Evolutionary conservation across 2,888 invertebrate genomes (phyloP).

Genomic region (Hydropsyche betteni): DNA sequence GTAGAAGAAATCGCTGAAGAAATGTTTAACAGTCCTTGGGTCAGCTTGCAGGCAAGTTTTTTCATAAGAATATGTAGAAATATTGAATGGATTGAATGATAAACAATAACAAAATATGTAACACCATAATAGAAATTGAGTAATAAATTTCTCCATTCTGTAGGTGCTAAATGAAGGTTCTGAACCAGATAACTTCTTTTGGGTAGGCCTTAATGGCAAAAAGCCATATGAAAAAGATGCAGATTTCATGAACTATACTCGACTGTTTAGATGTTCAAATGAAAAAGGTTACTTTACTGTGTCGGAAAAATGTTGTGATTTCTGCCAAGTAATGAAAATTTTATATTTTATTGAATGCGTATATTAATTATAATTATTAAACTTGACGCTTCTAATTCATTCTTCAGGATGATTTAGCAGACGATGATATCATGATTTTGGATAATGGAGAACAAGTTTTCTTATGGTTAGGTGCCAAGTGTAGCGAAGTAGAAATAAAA

Average conservation of each 20-base stretch:
- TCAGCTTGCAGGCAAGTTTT: constrained; percentile 73
- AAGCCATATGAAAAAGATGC: constrained; percentile 90
- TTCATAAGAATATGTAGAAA: not conserved
- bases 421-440: constrained; percentile 99
- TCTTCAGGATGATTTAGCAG: constrained; percentile 93
- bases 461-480: constrained; percentile 95
- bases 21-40: constrained; percentile 87
- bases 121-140: not conserved
- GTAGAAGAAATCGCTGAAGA: constrained; percentile 92
- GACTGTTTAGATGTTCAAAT: constrained; percentile 98
- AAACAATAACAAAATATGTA: no score
- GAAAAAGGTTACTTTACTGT: constrained; percentile 99
- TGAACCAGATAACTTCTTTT: constrained; percentile 98
- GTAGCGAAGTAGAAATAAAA: constrained; percentile 99
- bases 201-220: constrained; percentile 93
- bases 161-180: constrained; percentile 91
- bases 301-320: constrained; percentile 98
- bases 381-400: constrained; percentile 49
- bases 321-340: constrained; percentile 79
- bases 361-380: not conserved
- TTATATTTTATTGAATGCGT: not conserved
- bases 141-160: constrained; percentile 13
- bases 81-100: not conserved
- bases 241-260: constrained; percentile 90
- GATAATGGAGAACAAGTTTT: constrained; percentile 99